A percentile compares a stretch with the other conserved stretches of the same genome.
Evolutionary conservation across 2,113 vertebrate genomes (phyloP).

Genomic region (Tupaia tana): DNA sequence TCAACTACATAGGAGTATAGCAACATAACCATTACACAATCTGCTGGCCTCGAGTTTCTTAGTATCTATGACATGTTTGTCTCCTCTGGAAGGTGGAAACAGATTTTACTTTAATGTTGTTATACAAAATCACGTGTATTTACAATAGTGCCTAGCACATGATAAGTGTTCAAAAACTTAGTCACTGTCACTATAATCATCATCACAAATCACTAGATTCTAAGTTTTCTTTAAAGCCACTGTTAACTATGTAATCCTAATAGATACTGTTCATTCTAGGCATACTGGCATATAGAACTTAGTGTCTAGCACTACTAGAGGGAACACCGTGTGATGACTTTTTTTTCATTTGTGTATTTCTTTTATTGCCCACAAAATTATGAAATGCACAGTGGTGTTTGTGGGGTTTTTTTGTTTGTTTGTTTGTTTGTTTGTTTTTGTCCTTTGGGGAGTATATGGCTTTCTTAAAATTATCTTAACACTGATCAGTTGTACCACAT

Average conservation of each 20-base stretch:
- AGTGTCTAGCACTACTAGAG: background rate
- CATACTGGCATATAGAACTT: background rate
- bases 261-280: too few species aligned
- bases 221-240: background rate
- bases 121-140: background rate
- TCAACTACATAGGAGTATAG: too few species aligned
- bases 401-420: too few species aligned
- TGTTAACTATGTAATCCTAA: background rate
- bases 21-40: too few species aligned
- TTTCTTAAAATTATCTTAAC: background rate
- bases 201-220: background rate
- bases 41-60: background rate
- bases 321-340: background rate
- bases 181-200: background rate
- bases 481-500: background rate
- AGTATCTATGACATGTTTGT: background rate
- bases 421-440: too few species aligned
- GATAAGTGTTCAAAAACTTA: too few species aligned
- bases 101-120: background rate
- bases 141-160: background rate
- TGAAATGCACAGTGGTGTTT: background rate
- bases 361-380: background rate
- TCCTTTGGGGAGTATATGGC: too few species aligned
- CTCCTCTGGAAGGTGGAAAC: background rate
- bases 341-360: background rate